phyloP scores from a whole-genome alignment of 2,888 invertebrate species.

The Eilema depressum region DNA sequence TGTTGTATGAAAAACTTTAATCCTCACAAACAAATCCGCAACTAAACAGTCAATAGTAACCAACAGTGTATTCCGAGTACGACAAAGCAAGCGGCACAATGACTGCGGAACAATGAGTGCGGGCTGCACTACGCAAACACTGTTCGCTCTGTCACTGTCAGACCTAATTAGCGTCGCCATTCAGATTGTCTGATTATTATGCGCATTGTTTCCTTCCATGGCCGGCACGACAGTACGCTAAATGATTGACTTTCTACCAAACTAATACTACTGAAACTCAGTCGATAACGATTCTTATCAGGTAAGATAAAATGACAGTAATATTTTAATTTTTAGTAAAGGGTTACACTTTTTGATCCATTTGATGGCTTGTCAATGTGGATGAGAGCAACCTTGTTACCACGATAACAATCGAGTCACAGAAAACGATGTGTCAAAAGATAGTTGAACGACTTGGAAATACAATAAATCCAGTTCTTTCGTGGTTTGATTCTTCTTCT shows the following conservation, averaged over 20 bases:
- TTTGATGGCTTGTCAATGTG: too few relatives aligned
- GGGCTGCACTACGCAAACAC: conserved; percentile 73
- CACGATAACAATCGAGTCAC: too few relatives aligned
- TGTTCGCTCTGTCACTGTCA: conserved; percentile 81
- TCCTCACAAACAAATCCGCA: conserved; percentile 51
- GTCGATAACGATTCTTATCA: too few relatives aligned
- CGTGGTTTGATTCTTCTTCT: too few relatives aligned
- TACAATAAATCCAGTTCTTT: too few relatives aligned
- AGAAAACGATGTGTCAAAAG: too few relatives aligned
- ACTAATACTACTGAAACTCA: conserved; percentile 20
- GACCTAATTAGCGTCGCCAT: conserved; percentile 81
- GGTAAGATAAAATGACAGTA: too few relatives aligned
- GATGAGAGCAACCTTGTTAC: too few relatives aligned
- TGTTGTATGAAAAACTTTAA: conserved; percentile 31
- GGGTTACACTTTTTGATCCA: too few relatives aligned
- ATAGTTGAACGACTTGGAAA: too few relatives aligned
- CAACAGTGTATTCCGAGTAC: conserved; percentile 63
- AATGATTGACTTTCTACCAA: conserved; percentile 50
- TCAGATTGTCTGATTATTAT: conserved; percentile 85
- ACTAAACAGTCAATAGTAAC: conserved; percentile 66
- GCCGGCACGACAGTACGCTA: conserved; percentile 30
- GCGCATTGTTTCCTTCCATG: conserved; percentile 77
- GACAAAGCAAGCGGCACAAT: conserved; percentile 76
- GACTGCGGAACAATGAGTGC: conserved; percentile 73
- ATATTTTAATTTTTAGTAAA: too few relatives aligned